Evolutionary conservation across 2,113 vertebrate species (phyloP).

Genomic region (Suricata suricatta): DNA sequence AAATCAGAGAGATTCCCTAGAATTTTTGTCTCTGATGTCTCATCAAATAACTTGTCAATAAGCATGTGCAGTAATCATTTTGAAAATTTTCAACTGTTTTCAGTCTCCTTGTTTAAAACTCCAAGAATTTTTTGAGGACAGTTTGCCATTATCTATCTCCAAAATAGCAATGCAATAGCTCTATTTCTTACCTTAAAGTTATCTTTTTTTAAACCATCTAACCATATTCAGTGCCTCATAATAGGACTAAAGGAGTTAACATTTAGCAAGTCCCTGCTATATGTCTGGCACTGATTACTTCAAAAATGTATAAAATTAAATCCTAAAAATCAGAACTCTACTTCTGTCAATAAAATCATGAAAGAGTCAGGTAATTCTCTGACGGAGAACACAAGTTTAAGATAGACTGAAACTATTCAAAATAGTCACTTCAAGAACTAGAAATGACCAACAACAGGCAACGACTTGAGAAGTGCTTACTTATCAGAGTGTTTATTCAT

Average conservation of each 20-base stretch:
- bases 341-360: background rate
- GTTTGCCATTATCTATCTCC: background rate
- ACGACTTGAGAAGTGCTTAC: background rate
- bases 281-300: background rate
- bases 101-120: background rate
- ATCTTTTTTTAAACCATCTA: background rate
- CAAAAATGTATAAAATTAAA: conserved; percentile 6
- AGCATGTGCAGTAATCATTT: background rate
- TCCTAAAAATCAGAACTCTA: background rate
- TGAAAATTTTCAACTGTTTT: background rate
- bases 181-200: background rate
- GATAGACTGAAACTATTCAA: background rate
- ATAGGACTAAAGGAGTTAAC: background rate
- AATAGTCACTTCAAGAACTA: conserved; percentile 7
- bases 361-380: background rate
- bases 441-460: background rate
- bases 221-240: background rate
- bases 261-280: background rate
- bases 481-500: background rate
- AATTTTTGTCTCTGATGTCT: conserved; percentile 12
- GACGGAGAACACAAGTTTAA: background rate
- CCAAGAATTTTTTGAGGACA: background rate
- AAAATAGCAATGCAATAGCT: background rate
- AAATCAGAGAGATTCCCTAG: background rate
- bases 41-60: background rate